A percentile compares a stretch with the other conserved stretches of the same genome.
Evolutionary conservation across 1,140 invertebrate species (phyloP).

Genomic region (Papilio machaon): DNA sequence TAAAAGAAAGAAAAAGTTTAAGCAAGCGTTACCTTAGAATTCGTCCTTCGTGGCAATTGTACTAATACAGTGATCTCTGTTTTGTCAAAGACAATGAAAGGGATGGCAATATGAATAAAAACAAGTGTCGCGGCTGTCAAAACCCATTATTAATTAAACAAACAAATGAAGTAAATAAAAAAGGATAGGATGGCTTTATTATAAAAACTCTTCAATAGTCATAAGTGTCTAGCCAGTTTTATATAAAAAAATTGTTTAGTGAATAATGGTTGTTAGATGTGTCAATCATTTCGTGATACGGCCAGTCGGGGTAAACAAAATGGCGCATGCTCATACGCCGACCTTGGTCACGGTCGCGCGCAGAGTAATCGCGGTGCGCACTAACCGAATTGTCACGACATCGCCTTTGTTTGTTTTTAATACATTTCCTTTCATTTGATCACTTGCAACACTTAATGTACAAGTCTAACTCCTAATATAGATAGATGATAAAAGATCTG

Average conservation of each 20-base stretch:
- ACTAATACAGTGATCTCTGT: too few species aligned
- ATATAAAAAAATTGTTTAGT: background rate
- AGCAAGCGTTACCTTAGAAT: too few species aligned
- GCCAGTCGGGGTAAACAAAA: conserved; percentile 38
- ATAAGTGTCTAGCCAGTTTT: background rate
- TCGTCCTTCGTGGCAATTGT: too few species aligned
- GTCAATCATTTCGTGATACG: conserved; percentile 10
- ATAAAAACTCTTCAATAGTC: background rate
- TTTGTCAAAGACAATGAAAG: too few species aligned
- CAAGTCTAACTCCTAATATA: too few species aligned
- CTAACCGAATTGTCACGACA: conserved; percentile 25
- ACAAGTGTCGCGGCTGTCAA: too few species aligned
- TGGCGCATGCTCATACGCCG: conserved; percentile 45
- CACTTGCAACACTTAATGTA: background rate
- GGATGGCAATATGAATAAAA: too few species aligned
- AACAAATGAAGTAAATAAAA: too few species aligned
- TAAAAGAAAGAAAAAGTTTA: too few species aligned
- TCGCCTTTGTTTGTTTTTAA: conserved; percentile 23
- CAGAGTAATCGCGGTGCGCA: conserved; percentile 46
- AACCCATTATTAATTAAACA: too few species aligned
- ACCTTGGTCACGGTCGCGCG: conserved; percentile 47
- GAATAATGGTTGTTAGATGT: conserved; percentile 24
- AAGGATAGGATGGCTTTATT: background rate
- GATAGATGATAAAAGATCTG: too few species aligned
- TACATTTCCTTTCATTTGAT: conserved; percentile 18